phyloP scores from a whole-genome alignment of 2,113 vertebrate species.

The Gopherus evgoodei region DNA sequence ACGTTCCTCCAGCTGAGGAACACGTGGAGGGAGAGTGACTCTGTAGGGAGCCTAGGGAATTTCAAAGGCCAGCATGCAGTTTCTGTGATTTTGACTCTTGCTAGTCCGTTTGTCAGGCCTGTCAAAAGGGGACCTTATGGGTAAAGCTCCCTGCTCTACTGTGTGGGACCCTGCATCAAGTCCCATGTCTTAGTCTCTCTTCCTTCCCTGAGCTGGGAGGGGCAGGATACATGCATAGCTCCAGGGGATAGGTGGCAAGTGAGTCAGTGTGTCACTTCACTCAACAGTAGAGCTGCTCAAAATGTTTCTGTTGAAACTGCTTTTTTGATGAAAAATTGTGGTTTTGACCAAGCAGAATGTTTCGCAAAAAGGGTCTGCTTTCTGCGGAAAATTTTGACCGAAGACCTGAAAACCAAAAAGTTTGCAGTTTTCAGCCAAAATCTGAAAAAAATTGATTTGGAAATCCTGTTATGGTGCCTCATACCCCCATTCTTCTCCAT shows the following conservation, averaged over 20 bases:
- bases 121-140: neutral
- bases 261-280: neutral
- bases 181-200: neutral
- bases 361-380: neutral
- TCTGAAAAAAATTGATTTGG: neutral
- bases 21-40: slow-evolving; percentile 58
- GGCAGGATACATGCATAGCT: neutral
- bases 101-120: neutral
- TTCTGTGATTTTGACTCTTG: fast-evolving
- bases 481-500: neutral
- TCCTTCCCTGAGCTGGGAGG: neutral
- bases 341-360: neutral
- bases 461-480: neutral
- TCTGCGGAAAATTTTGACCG: neutral
- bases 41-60: slow-evolving; percentile 59
- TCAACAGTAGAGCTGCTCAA: neutral
- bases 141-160: neutral
- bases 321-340: neutral
- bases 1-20: neutral
- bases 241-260: neutral
- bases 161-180: neutral
- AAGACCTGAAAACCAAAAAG: neutral
- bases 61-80: neutral
- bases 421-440: neutral
- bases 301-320: neutral